Evolutionary conservation across 2,888 invertebrate genomes (phyloP), one percentile per base, ranked within the genome.

Genomic region (Amiota minor): DNA sequence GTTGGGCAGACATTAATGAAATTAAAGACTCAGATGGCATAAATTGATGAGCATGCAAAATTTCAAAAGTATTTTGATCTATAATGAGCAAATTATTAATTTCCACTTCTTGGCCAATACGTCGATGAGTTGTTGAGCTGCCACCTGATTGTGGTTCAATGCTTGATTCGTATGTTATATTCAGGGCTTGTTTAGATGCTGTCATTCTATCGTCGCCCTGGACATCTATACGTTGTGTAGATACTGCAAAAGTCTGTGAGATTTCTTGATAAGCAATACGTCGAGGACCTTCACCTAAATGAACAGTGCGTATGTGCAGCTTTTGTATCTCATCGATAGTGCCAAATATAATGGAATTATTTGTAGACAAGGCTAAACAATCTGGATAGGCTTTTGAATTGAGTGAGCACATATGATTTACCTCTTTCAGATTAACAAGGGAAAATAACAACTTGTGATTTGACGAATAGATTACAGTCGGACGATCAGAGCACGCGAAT

Each of bases 301-400:
- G 96, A 20, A 99, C 97, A 0, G 98, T 98, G 72, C 99, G 91
- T 81, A 99, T 99, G 90, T 99, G 99, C 18, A 99, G 90, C 88
- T 99, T 99, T 89, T 99, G 98, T 78, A 99, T 99, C 90, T 99
- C 98, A 90, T 99, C 99, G 82, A 99, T 98, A 0, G 98, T 98
- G 75, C 98, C 98, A 87, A 99, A 96, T 0, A 98, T 95, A 9
- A 90, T 90, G 0, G 90, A 90, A 76, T 89, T 90, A 76, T 90
- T 90, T 10, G 90, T 89, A 18, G 90, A 89, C 75, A 90, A 77
- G 14, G 89, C 90, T 75, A 90, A 87, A 75, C 96, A 96, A 91
- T 98, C 98, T 0, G 97, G 96, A 89, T 98, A 99, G 0, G 97
- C 96, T 85, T 96, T 95, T 0, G 99, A 96, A 90, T 99, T 98